A percentile compares a stretch with the other conserved stretches of the same genome.
Evolutionary conservation across 2,113 vertebrate species (phyloP).

Genomic region (Pachyramphus minor): DNA sequence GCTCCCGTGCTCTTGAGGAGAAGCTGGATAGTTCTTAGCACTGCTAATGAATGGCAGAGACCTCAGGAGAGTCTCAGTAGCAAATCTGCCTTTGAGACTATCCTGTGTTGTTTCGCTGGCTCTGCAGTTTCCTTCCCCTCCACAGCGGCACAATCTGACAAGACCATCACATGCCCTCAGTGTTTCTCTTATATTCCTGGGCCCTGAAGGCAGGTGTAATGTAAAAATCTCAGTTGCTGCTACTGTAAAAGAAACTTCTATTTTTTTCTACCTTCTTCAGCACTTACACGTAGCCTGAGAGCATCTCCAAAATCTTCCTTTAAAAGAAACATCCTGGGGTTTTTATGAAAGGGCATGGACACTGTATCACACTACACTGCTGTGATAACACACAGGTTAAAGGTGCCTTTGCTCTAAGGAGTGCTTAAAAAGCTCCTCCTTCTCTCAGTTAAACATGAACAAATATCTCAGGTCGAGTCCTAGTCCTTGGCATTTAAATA

Average conservation of each 20-base stretch:
- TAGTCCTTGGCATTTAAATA: background rate
- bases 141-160: background rate
- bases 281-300: background rate
- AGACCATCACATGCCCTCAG: background rate
- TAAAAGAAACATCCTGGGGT: background rate
- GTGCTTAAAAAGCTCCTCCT: background rate
- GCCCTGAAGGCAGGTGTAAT: background rate
- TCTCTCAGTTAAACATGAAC: background rate
- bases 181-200: background rate
- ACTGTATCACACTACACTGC: background rate
- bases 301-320: background rate
- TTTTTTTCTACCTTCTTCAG: background rate
- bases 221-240: background rate
- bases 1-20: fast-evolving
- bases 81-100: background rate
- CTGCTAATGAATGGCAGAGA: background rate
- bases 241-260: background rate
- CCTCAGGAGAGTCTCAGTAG: background rate
- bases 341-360: background rate
- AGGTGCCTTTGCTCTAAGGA: background rate
- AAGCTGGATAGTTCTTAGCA: background rate
- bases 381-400: background rate
- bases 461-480: background rate
- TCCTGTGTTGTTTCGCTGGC: background rate
- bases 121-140: background rate